Evolutionary conservation across 2,888 invertebrate species (phyloP).

Genomic region (Tholera decimalis): DNA sequence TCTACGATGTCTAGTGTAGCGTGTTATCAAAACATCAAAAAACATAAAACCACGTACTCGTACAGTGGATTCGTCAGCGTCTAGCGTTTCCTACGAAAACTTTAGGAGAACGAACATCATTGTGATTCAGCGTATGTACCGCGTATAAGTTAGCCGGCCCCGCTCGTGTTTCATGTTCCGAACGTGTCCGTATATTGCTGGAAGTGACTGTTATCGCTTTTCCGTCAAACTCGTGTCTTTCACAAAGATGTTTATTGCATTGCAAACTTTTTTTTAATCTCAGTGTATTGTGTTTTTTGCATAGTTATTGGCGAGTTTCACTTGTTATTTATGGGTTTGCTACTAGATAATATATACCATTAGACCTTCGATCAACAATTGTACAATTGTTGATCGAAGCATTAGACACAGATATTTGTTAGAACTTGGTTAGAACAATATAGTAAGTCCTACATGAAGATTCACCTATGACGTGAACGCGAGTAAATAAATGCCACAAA

Average conservation of each 20-base stretch:
- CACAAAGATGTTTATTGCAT: slow-evolving; percentile 27
- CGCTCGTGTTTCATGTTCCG: slow-evolving; percentile 72
- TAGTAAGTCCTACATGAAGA: too few species aligned
- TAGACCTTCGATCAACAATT: too few species aligned
- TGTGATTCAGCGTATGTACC: slow-evolving; percentile 75
- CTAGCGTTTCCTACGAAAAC: slow-evolving; percentile 57
- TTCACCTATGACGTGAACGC: too few species aligned
- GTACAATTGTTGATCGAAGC: too few species aligned
- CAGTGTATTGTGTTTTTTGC: slow-evolving; percentile 7
- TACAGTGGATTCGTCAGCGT: slow-evolving; percentile 55
- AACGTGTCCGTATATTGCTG: slow-evolving; percentile 68
- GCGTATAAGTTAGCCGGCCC: slow-evolving; percentile 73
- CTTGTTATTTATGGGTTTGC: slow-evolving; percentile 14
- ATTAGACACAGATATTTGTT: too few species aligned
- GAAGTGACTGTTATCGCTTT: slow-evolving; percentile 62
- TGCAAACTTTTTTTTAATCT: too few species aligned
- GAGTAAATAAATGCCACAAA: too few species aligned
- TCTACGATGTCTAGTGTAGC: slow-evolving; percentile 22
- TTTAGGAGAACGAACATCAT: slow-evolving; percentile 69
- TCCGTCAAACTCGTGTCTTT: slow-evolving; percentile 50
- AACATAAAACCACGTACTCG: slow-evolving; percentile 53
- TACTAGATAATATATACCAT: too few species aligned
- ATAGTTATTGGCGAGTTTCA: slow-evolving; percentile 2
- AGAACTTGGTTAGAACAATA: too few species aligned
- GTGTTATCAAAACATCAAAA: slow-evolving; percentile 50